Conservation (phyloP, 2,113 vertebrate genomes). For the Tachuris rubrigastra region DNA sequence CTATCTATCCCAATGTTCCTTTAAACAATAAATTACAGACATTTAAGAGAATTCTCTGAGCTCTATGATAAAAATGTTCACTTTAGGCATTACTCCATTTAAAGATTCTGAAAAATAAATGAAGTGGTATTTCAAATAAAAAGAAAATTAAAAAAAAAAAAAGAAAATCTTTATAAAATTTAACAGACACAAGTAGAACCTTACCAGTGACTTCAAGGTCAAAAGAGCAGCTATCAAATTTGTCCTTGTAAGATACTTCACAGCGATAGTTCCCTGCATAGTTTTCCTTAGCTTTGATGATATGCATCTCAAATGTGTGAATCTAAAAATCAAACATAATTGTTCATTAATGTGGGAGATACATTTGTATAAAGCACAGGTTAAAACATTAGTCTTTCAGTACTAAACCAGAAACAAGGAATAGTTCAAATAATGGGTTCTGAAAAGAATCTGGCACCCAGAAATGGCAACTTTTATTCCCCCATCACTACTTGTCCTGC, state of each 20-base stretch:
- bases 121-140: not conserved
- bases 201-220: slow-evolving; percentile 95
- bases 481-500: not conserved
- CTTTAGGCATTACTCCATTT: not conserved
- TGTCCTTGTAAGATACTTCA: slow-evolving; percentile 95
- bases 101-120: not conserved
- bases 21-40: not conserved
- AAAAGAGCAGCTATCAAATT: slow-evolving; percentile 96
- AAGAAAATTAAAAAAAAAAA: not conserved
- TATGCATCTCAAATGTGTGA: slow-evolving; percentile 98
- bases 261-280: slow-evolving; percentile 96
- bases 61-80: not conserved
- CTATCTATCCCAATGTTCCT: not conserved
- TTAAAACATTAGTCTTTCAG: not conserved
- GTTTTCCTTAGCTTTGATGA: slow-evolving; percentile 98
- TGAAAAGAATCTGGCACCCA: not conserved
- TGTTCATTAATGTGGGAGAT: not conserved
- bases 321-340: slow-evolving; percentile 72
- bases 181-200: not conserved
- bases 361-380: not conserved
- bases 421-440: not conserved
- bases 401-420: not conserved
- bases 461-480: not conserved
- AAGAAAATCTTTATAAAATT: not conserved
- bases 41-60: not conserved